These are phyloP conservation scores for Halcyon chelicuti DNA, from an alignment of 2,797 vertebrate genomes.

Conservation along the genomic window DNA sequence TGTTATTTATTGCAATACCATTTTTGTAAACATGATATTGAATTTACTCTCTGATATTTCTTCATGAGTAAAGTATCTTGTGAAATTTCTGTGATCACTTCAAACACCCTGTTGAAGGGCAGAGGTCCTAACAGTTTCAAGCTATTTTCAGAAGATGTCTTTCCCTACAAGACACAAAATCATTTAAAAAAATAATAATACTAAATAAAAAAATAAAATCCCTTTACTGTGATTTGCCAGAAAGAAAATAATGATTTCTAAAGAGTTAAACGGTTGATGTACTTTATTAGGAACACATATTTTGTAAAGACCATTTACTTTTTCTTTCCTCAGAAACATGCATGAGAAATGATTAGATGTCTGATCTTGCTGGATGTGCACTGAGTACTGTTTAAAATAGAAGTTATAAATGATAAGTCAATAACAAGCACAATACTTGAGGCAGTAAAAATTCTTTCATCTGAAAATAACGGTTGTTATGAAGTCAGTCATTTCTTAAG, in stretches of 20 bases:
- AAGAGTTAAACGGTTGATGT: neutral
- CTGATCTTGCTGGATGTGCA: neutral
- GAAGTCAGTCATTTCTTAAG: neutral
- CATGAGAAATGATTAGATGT: neutral
- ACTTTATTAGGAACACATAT: neutral
- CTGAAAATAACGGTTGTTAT: conserved; percentile 15
- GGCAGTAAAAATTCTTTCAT: neutral
- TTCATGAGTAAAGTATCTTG: neutral
- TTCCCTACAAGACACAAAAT: neutral
- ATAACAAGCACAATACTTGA: neutral
- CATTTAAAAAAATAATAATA: no score
- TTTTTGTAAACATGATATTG: neutral
- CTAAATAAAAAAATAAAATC: no score
- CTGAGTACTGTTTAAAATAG: neutral
- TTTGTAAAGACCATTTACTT: neutral
- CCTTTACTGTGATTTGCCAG: neutral
- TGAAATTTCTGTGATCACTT: neutral
- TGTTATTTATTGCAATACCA: neutral
- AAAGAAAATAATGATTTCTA: neutral
- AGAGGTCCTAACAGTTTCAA: neutral
- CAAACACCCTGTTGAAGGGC: neutral
- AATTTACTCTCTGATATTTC: neutral
- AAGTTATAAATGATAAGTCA: neutral
- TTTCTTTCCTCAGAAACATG: neutral
- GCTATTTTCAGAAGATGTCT: neutral